Base-by-base conservation (phyloP, 2,888 invertebrate genomes). In the Amblyjoppa fuscipennis region DNA sequence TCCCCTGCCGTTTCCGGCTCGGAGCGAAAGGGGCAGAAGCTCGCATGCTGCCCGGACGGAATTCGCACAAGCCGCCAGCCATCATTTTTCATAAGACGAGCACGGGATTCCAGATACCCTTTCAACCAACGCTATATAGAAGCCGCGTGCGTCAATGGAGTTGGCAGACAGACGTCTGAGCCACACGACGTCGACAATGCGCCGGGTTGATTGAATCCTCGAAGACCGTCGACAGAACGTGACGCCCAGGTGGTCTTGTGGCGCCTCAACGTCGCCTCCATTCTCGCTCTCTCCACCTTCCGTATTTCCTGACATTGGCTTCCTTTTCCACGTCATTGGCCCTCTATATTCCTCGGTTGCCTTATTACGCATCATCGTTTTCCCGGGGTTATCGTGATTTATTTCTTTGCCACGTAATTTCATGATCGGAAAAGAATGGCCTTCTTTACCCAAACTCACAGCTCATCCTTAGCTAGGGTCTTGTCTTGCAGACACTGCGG, bases 171-270 rank as follows among this genome's bases (percentile, higher is more conserved):
- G 70, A 61, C 70, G 70, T 79, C 51, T 61, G 0, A 49, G 74
- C 53, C 84, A 61, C 85, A 49, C 51, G 86, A 86, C 87, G 88
- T 84, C 89, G 88, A 91, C 91, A 91, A 91, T 91, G 88, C 89
- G 88, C 88, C 83, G 85, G 88, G 91, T 90, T 91, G 91, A 92
- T 92, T 90, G 91, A 91, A 91, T 91, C 90, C 89, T 90, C 89
- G 90, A 90, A 91, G 89, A 90, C 89, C 90, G 20, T 25, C 31
- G 68, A 68, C 66, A 64, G 53, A 38, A 68, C 51, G 66, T 11
- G 20, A 71, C 34, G 56, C n/a, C 31, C 49, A 16, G 34, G 31
- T 31, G 61, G 61, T 16, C 31, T 64, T 31, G 61, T 38, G 68
- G 66, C n/a, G 7, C 76, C 49, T 53, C 68, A 53, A 64, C 31